Percentiles rank a stretch among this genome's conserved stretches.
Conservation (phyloP, 2,113 vertebrate genomes). For the Arothron firmamentum region DNA sequence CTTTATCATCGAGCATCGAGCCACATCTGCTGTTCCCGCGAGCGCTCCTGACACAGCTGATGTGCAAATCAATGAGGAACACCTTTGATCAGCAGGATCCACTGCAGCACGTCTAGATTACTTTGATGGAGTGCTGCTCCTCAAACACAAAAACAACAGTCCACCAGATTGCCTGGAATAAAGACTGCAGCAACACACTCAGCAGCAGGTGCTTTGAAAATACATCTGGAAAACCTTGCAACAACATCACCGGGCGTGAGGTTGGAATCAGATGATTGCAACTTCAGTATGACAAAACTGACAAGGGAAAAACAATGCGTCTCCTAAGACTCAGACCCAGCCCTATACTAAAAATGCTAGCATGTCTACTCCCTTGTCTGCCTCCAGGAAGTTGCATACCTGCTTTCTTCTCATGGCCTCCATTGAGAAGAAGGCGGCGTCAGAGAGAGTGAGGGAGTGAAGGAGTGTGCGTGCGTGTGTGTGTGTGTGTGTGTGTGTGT, state of each 20-base stretch:
- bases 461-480: not conserved
- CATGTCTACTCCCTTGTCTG: slow-evolving; percentile 48
- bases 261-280: slow-evolving; percentile 14
- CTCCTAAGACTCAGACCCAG: slow-evolving; percentile 20
- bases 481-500: slow-evolving; percentile 5
- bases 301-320: slow-evolving; percentile 13
- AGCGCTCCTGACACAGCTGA: slow-evolving; percentile 16
- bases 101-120: slow-evolving; percentile 30
- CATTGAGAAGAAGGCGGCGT: slow-evolving; percentile 66
- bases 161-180: slow-evolving; percentile 19
- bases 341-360: slow-evolving; percentile 27
- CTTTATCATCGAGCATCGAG: not conserved
- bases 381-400: slow-evolving; percentile 75
- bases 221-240: slow-evolving; percentile 4
- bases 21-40: slow-evolving; percentile 8
- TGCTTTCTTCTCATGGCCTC: slow-evolving; percentile 77
- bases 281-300: slow-evolving; percentile 27
- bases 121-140: slow-evolving; percentile 12
- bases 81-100: slow-evolving; percentile 25
- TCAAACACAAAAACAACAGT: not conserved
- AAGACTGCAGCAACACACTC: slow-evolving; percentile 12
- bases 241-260: slow-evolving; percentile 21
- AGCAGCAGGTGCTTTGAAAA: slow-evolving; percentile 14
- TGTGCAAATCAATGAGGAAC: slow-evolving; percentile 23
- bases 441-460: slow-evolving; percentile 22